Evolutionary conservation across 2,888 invertebrate species (phyloP).

Genomic region (Acronicta psi): DNA sequence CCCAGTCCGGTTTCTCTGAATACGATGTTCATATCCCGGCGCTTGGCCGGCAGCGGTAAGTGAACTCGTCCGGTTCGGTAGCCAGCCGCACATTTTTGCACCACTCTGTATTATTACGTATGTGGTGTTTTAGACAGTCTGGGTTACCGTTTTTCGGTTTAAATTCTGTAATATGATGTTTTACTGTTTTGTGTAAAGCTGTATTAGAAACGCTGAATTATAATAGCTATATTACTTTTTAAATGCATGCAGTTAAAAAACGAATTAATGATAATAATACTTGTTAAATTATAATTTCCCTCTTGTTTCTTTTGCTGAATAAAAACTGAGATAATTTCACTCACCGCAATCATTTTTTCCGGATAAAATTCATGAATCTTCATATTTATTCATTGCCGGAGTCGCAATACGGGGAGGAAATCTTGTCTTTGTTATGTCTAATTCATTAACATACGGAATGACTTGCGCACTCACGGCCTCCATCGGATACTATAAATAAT

Average conservation of each 20-base stretch:
- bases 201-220: too few relatives aligned
- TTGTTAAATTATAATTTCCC: constrained; percentile 23
- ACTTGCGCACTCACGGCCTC: constrained; percentile 11
- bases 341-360: constrained; percentile 57
- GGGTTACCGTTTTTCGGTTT: constrained; percentile 14
- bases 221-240: too few relatives aligned
- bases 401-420: constrained; percentile 59
- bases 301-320: constrained; percentile 30
- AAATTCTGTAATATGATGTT: constrained; percentile 10
- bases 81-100: constrained; percentile 41
- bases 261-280: constrained; percentile 11
- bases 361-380: constrained; percentile 63
- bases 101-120: constrained; percentile 45
- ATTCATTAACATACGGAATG: constrained; percentile 49
- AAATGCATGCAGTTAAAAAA: too few relatives aligned
- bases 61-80: constrained; percentile 47
- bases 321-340: constrained; percentile 45
- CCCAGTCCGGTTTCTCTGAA: constrained; percentile 14
- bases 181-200: not conserved
- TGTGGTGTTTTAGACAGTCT: constrained; percentile 14
- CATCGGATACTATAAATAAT: constrained; percentile 2
- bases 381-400: constrained; percentile 66
- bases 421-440: constrained; percentile 59
- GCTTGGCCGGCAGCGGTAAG: constrained; percentile 40
- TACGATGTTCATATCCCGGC: constrained; percentile 33